A percentile compares a stretch with the other conserved stretches of the same genome.
Conservation (phyloP, 1,140 invertebrate species). For the Tetramorium parvispinum region DNA sequence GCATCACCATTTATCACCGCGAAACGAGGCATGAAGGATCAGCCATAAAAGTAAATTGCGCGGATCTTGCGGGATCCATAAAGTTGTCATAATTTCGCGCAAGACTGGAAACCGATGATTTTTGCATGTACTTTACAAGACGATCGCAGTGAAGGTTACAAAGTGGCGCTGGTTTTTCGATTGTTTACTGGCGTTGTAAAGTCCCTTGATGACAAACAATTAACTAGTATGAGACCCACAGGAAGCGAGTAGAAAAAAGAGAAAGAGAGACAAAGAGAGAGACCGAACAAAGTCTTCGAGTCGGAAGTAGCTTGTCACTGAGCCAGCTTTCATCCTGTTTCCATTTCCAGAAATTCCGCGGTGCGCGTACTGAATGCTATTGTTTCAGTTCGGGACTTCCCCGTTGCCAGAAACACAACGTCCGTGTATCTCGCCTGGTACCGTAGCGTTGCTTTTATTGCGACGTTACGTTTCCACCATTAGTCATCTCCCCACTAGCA, state of each 20-base stretch:
- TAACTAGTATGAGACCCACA: not conserved
- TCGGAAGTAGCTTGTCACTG: not conserved
- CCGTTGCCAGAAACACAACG: conserved; percentile 23
- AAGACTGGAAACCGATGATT: not conserved
- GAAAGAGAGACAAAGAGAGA: no score
- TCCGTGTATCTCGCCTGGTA: not conserved
- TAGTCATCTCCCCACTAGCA: conserved; percentile 1
- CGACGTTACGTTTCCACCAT: conserved; percentile 38
- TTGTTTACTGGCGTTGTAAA: not conserved
- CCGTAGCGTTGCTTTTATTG: not conserved
- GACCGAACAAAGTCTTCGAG: not conserved
- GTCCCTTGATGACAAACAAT: not conserved
- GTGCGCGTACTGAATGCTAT: not conserved
- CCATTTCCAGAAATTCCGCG: conserved; percentile 1
- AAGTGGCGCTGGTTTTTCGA: not conserved
- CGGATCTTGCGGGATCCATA: not conserved
- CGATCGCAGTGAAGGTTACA: not conserved
- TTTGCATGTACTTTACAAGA: not conserved
- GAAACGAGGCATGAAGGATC: no score
- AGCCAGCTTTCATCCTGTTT: not conserved
- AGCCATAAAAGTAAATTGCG: not conserved
- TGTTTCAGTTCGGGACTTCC: conserved; percentile 34
- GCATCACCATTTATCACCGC: no score
- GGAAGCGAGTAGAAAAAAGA: not conserved
- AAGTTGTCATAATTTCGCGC: conserved; percentile 14